Percentiles rank a stretch among this genome's conserved stretches.
Conservation (phyloP, 2,113 vertebrate genomes). For the Procapra przewalskii region DNA sequence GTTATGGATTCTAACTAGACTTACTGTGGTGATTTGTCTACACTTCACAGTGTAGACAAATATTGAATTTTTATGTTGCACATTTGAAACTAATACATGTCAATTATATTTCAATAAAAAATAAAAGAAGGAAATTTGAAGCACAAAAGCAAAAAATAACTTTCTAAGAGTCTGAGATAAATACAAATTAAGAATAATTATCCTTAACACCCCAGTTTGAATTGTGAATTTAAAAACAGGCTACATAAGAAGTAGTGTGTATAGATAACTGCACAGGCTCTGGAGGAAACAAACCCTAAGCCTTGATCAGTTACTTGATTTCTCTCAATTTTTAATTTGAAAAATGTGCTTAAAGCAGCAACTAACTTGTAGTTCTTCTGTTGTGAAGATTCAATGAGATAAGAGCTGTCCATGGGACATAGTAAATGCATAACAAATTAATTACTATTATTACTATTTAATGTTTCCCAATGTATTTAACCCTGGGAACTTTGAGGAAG, state of each 20-base stretch:
- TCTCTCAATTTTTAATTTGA: not conserved
- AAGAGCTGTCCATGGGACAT: not conserved
- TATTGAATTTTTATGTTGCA: not conserved
- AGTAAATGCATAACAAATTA: not conserved
- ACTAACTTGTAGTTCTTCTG: slow-evolving; percentile 5
- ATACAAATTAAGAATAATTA: not conserved
- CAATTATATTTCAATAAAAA: not conserved
- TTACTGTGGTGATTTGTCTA: not conserved
- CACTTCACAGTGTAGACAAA: not conserved
- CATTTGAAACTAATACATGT: not conserved
- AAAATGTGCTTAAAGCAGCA: not conserved
- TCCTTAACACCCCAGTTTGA: not conserved
- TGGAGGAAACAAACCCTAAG: not conserved
- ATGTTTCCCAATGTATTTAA: not conserved
- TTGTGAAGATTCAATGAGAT: not conserved
- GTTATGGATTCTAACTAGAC: not conserved
- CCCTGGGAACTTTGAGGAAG: not conserved
- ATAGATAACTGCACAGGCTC: not conserved
- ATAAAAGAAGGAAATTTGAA: not conserved
- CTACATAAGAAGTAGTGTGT: not conserved
- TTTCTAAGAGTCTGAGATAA: not conserved
- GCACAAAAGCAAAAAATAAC: not conserved
- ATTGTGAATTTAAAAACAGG: not conserved
- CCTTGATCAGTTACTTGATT: not conserved
- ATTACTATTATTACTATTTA: not conserved